Evolutionary conservation across 2,113 vertebrate species (phyloP), one percentile per base, ranked within the genome.

Genomic region (Dermatemys mawii): DNA sequence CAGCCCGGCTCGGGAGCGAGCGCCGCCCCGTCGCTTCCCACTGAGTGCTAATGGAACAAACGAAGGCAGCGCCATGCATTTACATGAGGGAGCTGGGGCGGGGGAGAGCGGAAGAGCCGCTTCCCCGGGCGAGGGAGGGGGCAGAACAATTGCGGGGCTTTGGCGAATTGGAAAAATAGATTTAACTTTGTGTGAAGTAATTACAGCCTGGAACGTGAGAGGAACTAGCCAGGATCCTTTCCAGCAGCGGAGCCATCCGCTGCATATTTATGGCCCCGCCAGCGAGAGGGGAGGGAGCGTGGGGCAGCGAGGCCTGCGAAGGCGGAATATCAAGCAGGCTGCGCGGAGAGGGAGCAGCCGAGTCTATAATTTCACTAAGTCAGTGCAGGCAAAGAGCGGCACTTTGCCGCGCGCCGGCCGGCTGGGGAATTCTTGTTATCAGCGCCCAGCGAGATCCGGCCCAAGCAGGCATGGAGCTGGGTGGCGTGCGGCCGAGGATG

Each of bases 251-350:
- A 95, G 89, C 94, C 96, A 97, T 94, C 96, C 97, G 2, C 96
- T 98, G 98, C 98, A 98, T 98, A 98, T 98, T 98, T 98, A 98
- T 98, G 98, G 97, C 94, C 97, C 95, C 95, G 55, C 97, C 83
- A 89, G 97, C 95, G 97, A 92, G 93, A 88, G 87, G 19, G 81
- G 93, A 92, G 86, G 79, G 89, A 91, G 60, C 87, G 97, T 97
- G 96, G 97, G 51, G 97, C 86, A 81, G 86, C 16, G 19, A 19
- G 67, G 96, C 83, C 96, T 93, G 97, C 96, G 94, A 70, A 94
- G 91, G 89, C 97, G 96, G 98, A 98, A 98, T 98, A 97, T 96
- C 97, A 98, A 98, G 96, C 96, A 98, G 98, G 97, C 96, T 88
- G 96, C 60, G 1, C 91, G 88, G 76, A 49, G 55, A 51, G 38